Evolutionary conservation across 2,888 invertebrate species (phyloP).

Genomic region (Stratiomys singularior): DNA sequence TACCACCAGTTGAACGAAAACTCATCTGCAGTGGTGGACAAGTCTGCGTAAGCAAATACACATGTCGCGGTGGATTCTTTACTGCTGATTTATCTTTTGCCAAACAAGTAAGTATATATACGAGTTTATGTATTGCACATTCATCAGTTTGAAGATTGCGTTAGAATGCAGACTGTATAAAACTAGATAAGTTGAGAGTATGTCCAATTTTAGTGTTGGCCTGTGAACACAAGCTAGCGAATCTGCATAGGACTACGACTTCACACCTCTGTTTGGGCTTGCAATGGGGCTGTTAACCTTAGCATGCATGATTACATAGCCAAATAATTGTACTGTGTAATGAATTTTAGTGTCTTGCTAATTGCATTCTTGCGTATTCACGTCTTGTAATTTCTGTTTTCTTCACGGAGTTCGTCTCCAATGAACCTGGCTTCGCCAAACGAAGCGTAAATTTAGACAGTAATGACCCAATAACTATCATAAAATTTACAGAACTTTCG

Average conservation of each 20-base stretch:
- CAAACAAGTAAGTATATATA: constrained; percentile 32
- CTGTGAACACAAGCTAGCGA: no score
- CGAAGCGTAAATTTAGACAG: no score
- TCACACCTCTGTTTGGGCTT: no score
- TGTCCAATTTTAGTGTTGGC: background rate
- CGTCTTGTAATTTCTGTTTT: no score
- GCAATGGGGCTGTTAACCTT: constrained; percentile 13
- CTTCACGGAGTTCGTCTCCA: no score
- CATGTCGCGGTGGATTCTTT: constrained; percentile 70
- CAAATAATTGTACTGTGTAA: constrained; percentile 29
- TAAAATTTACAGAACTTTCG: no score
- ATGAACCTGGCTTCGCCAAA: no score
- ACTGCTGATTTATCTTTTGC: constrained; percentile 56
- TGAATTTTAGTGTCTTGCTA: constrained; percentile 34
- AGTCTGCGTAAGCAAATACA: constrained; percentile 71
- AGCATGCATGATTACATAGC: background rate
- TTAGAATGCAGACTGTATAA: background rate
- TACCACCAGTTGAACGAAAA: constrained; percentile 51
- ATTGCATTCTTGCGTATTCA: constrained; percentile 30
- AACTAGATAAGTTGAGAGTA: background rate
- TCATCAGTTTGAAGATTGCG: background rate
- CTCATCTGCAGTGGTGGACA: constrained; percentile 70
- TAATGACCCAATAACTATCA: no score
- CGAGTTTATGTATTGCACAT: constrained; percentile 1
- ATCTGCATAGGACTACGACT: no score